Conservation (phyloP, 2,888 invertebrate species). For the Scaptomyza tumidula region DNA sequence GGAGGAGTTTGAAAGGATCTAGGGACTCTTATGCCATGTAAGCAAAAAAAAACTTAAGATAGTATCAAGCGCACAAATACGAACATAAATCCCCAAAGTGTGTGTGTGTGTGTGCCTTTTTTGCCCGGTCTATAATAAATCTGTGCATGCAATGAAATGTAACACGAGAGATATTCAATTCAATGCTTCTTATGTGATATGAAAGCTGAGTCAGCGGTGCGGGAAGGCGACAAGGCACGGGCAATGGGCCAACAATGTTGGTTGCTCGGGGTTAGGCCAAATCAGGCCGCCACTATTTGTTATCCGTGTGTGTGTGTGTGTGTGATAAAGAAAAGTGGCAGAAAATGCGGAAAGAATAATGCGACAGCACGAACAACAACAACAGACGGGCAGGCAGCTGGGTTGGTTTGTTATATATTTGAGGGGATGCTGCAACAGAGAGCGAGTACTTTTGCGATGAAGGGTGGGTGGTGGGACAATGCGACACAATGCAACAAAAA, state of each 20-base stretch:
- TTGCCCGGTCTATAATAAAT: conserved; percentile 66
- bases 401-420: conserved; percentile 4
- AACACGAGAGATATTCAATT: conserved; percentile 81
- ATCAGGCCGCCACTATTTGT: conserved; percentile 47
- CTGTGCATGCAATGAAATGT: conserved; percentile 79
- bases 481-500: no score
- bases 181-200: conserved; percentile 37
- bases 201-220: not conserved
- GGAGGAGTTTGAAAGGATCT: not conserved
- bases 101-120: conserved; percentile 31
- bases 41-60: conserved; percentile 33
- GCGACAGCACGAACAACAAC: conserved; percentile 80
- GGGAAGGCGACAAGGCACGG: conserved; percentile 3
- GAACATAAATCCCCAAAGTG: conserved; percentile 45
- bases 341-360: conserved; percentile 79
- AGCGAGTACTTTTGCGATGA: no score
- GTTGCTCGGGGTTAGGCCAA: conserved; percentile 55
- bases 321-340: conserved; percentile 80
- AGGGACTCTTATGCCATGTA: conserved; percentile 18
- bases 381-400: conserved; percentile 43
- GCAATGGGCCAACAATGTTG: conserved; percentile 19
- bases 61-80: conserved; percentile 46
- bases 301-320: conserved; percentile 8
- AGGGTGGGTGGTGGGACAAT: no score
- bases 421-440: conserved; percentile 60